Percentiles rank a stretch among this genome's conserved stretches.
Conservation (phyloP, 2,888 invertebrate genomes). For the Eremobia ochroleuca region DNA sequence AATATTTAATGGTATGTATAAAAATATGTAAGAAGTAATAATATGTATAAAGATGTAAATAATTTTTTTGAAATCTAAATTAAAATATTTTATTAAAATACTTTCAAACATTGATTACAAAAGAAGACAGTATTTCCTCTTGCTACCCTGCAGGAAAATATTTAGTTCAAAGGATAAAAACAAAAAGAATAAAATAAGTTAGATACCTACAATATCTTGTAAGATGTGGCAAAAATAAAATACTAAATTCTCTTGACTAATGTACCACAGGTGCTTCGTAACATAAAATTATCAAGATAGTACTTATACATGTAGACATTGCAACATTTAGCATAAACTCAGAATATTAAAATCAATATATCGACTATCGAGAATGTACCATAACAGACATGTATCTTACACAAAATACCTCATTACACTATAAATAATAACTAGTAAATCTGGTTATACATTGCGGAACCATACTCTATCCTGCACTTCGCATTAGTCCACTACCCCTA, state of each 20-base stretch:
- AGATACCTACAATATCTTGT: not conserved
- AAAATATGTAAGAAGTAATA: slow-evolving; percentile 11
- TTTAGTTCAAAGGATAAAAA: slow-evolving; percentile 3
- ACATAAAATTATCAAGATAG: slow-evolving; percentile 13
- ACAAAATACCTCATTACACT: slow-evolving; percentile 23
- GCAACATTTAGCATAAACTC: slow-evolving; percentile 31
- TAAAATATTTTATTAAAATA: slow-evolving; percentile 41
- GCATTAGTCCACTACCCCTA: slow-evolving; percentile 18
- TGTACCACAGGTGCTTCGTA: slow-evolving; percentile 29
- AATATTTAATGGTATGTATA: slow-evolving; percentile 14
- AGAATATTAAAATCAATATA: slow-evolving; percentile 29
- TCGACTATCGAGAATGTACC: slow-evolving; percentile 2
- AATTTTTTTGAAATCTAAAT: slow-evolving; percentile 32
- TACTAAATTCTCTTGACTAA: slow-evolving; percentile 2
- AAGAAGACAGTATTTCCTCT: slow-evolving; percentile 4
- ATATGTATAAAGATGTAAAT: slow-evolving; percentile 39
- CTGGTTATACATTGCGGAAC: slow-evolving; percentile 4
- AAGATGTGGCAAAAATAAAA: slow-evolving; percentile 8
- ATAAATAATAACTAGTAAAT: slow-evolving; percentile 12
- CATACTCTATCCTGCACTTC: not conserved
- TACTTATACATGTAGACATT: slow-evolving; percentile 14
- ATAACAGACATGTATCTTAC: slow-evolving; percentile 21
- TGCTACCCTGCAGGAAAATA: not conserved
- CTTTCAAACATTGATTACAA: slow-evolving; percentile 22
- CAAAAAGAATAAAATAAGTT: slow-evolving; percentile 10